Evolutionary conservation across 2,797 vertebrate species (phyloP).

Genomic region (Otolemur crassicaudatus): DNA sequence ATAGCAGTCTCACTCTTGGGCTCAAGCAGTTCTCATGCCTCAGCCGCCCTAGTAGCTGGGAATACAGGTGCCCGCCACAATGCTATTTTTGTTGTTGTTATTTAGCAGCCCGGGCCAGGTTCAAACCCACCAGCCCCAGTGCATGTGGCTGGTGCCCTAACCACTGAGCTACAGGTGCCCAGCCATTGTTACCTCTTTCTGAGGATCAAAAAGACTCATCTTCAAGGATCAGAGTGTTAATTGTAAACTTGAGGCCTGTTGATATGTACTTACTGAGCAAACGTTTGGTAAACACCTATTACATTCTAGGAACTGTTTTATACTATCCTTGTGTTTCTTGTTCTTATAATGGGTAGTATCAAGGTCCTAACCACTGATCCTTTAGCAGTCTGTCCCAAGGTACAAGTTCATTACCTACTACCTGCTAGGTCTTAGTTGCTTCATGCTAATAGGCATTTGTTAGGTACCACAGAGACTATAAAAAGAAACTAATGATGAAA

Average conservation of each 20-base stretch:
- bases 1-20: no score
- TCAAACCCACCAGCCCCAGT: no score
- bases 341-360: background rate
- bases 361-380: background rate
- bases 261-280: background rate
- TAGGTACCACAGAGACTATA: slow-evolving; percentile 23
- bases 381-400: background rate
- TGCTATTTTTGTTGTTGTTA: no score
- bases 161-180: no score
- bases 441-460: background rate
- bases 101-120: no score
- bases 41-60: no score
- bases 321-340: slow-evolving; percentile 17
- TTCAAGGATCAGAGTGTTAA: background rate
- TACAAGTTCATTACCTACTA: background rate
- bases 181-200: background rate
- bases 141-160: no score
- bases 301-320: background rate
- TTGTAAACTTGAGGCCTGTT: background rate
- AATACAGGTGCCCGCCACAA: no score
- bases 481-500: background rate
- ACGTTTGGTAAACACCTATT: background rate
- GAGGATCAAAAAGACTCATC: background rate
- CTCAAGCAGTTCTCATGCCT: no score
- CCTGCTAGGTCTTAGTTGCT: background rate